Base-by-base conservation (phyloP, 1,140 invertebrate genomes). In the Cyrtorhinus lividipennis region DNA sequence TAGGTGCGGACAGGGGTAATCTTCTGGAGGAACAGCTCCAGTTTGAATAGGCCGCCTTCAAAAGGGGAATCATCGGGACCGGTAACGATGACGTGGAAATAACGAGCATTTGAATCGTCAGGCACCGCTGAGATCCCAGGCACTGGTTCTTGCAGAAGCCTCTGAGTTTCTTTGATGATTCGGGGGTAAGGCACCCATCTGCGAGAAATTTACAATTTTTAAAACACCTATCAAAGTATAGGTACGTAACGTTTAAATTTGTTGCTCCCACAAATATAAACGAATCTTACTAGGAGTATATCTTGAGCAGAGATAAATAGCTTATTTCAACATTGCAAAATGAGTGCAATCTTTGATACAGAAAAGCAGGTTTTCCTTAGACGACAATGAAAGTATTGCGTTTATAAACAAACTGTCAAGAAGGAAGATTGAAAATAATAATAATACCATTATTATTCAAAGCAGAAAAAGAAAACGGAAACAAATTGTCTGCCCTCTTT, bases 81-180 rank as follows among this genome's bases (percentile, higher is more conserved):
- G 64, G 85, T 87, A 66, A 98, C 91, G 71, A 94, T 90, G 66
- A 98, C 94, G 75, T 97, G 91, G 77, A 98, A 98, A 82, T 97
- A 96, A 72, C 93, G 64, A 2, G 93, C 93, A 79, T 98, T 98
- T 62, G 79, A 83, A 69, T 98, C 94, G 78, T 97, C 94, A 65
- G 95, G 94, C 66, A 90, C 83, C 56, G 95, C 95, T 73, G 85
- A 90, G 64, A 98, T 98, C 23, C 95, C 95, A 64, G 92, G 90
- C 69, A 98, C 95, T 64, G 95, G 95, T 74, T 99, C 96, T 77
- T 90, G 87, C 86, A 98, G 92, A 75, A 99, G 80, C 73, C 96
- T 86, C 77, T 99, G 94, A 67, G 95, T 99, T 84, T 99, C 96
- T 87, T 97, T 90, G 69, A 90, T 86, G 76, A 90, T 90, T 78